These are phyloP conservation scores for Eupristina koningsbergeri DNA, from an alignment of 1,140 invertebrate species.

Conservation along the genomic window DNA sequence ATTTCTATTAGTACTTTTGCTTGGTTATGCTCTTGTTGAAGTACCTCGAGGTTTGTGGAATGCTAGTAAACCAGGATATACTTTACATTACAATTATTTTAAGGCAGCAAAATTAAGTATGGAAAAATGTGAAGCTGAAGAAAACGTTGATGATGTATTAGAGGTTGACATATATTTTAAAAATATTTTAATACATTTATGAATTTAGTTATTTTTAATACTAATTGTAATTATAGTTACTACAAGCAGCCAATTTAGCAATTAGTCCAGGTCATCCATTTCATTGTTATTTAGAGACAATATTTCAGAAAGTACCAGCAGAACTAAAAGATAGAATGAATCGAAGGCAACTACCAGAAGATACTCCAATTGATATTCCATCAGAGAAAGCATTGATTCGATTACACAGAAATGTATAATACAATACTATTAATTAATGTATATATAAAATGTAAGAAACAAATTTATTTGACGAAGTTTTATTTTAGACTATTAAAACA, in stretches of 20 bases:
- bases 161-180: slow-evolving; percentile 77
- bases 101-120: slow-evolving; percentile 96
- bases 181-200: slow-evolving; percentile 26
- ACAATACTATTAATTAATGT: slow-evolving; percentile 11
- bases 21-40: slow-evolving; percentile 98
- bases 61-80: slow-evolving; percentile 84
- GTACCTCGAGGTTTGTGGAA: slow-evolving; percentile 93
- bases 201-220: not conserved
- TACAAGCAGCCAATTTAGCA: slow-evolving; percentile 81
- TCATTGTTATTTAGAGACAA: slow-evolving; percentile 85
- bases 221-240: slow-evolving; percentile 72
- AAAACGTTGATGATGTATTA: slow-evolving; percentile 94
- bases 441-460: not conserved
- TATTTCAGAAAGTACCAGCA: slow-evolving; percentile 88
- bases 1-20: slow-evolving; percentile 92
- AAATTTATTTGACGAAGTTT: slow-evolving; percentile 32
- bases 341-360: slow-evolving; percentile 77
- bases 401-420: slow-evolving; percentile 81
- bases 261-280: slow-evolving; percentile 81
- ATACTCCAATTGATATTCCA: slow-evolving; percentile 80
- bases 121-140: slow-evolving; percentile 98
- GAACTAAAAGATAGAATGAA: slow-evolving; percentile 83
- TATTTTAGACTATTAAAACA: slow-evolving; percentile 84
- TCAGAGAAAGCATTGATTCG: slow-evolving; percentile 87
- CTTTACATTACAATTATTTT: slow-evolving; percentile 93